These are phyloP conservation scores for Eupithecia abbreviata DNA, from an alignment of 2,888 invertebrate genomes.

Conservation along the genomic window DNA sequence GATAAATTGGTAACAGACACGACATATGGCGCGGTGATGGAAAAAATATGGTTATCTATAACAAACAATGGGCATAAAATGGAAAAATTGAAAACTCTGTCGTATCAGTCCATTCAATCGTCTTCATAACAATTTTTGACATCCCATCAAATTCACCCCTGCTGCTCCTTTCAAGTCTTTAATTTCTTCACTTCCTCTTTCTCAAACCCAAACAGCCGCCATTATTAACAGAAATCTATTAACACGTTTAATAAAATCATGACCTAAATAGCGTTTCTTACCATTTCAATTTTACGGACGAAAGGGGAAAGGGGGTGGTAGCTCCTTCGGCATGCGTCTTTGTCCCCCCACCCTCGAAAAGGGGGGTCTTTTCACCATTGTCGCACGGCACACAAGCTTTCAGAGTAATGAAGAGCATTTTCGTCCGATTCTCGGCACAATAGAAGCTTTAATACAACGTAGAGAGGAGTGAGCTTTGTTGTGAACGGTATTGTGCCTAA, in stretches of 20 bases:
- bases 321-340: conserved; percentile 76
- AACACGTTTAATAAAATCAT: conserved; percentile 82
- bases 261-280: conserved; percentile 82
- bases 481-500: conserved; percentile 71
- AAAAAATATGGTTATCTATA: neutral
- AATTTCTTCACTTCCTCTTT: conserved; percentile 45
- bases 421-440: conserved; percentile 83
- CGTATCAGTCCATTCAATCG: conserved; percentile 1
- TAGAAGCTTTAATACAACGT: conserved; percentile 80
- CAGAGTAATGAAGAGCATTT: conserved; percentile 85
- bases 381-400: conserved; percentile 83
- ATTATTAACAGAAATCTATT: conserved; percentile 65
- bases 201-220: conserved; percentile 38
- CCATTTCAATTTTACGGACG: conserved; percentile 83
- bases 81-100: neutral
- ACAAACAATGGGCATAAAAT: neutral
- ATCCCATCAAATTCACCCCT: conserved; percentile 13
- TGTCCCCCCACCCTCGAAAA: conserved; percentile 61
- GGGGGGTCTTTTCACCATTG: conserved; percentile 68
- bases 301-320: conserved; percentile 78
- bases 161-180: conserved; percentile 26
- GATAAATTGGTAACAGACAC: conserved; percentile 43
- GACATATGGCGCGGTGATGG: conserved; percentile 37
- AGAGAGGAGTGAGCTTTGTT: conserved; percentile 80
- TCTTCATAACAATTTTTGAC: conserved; percentile 9